A percentile compares a stretch with the other conserved stretches of the same genome.
Evolutionary conservation across 2,113 vertebrate species (phyloP).

Genomic region (Rattus norvegicus): DNA sequence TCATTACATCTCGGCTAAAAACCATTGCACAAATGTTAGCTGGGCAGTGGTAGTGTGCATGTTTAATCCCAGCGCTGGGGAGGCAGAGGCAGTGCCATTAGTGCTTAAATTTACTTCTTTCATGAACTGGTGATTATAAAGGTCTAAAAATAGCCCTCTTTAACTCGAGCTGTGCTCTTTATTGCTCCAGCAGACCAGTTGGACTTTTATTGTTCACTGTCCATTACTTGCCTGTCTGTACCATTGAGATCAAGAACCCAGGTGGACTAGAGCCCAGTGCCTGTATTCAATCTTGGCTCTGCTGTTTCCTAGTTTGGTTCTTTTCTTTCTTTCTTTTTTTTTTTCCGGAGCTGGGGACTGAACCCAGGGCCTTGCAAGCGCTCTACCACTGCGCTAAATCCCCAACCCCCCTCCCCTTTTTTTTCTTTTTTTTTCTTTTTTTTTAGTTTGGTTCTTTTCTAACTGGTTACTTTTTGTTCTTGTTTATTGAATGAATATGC

Average conservation of each 20-base stretch:
- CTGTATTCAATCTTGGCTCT: constrained; percentile 18
- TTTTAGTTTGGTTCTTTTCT: background rate
- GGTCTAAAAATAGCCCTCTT: constrained; percentile 14
- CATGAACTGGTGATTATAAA: background rate
- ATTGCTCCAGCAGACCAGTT: background rate
- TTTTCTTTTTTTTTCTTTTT: no score
- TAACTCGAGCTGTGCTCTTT: background rate
- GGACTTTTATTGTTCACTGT: background rate
- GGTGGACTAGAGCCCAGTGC: background rate
- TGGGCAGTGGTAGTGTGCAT: no score
- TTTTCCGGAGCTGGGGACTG: no score
- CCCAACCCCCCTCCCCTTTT: no score
- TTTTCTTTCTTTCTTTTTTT: no score
- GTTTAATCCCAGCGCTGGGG: no score
- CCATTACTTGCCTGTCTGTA: background rate
- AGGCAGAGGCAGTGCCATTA: background rate
- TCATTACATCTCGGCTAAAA: background rate
- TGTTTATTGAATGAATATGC: constrained; percentile 25
- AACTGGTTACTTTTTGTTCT: constrained; percentile 10
- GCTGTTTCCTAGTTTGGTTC: constrained; percentile 17
- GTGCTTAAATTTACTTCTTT: constrained; percentile 42
- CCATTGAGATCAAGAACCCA: background rate
- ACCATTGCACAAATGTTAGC: background rate
- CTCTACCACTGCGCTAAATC: no score
- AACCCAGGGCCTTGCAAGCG: no score